Conservation (phyloP, 2,113 vertebrate species). For the Tylochromis polylepis region DNA sequence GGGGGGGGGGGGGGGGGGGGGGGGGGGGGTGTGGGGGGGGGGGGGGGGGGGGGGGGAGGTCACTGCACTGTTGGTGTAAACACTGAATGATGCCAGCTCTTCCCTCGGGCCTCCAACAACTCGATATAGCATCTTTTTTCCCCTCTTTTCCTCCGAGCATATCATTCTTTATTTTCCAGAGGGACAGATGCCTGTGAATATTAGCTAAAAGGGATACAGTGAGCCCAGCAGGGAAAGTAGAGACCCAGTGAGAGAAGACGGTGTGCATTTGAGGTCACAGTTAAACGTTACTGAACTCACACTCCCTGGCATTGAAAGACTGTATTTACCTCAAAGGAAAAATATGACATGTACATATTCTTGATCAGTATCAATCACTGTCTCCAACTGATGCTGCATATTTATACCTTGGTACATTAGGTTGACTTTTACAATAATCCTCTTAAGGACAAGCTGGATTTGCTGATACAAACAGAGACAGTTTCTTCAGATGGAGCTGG, state of each 20-base stretch:
- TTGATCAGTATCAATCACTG: background rate
- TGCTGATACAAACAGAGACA: background rate
- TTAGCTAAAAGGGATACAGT: background rate
- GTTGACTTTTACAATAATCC: background rate
- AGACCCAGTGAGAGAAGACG: conserved; percentile 19
- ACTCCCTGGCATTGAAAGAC: background rate
- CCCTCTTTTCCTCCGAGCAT: background rate
- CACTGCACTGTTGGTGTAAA: conserved; percentile 55
- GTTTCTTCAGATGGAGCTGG: conserved; percentile 31
- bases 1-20: too few species aligned
- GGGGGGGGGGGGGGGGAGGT: conserved; percentile 15
- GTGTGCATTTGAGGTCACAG: conserved; percentile 7
- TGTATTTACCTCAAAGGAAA: background rate
- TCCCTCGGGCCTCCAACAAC: conserved; percentile 28
- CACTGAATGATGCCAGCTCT: conserved; percentile 51
- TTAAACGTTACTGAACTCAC: background rate
- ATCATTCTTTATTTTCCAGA: conserved; percentile 4
- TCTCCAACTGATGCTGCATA: background rate
- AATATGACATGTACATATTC: background rate
- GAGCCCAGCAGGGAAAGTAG: conserved; percentile 7
- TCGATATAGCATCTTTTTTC: conserved; percentile 16
- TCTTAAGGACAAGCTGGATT: background rate
- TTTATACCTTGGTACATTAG: background rate
- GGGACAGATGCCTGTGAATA: conserved; percentile 14
- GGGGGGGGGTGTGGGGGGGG: conserved; percentile 7